Evolutionary conservation across 2,113 vertebrate genomes (phyloP).

Genomic region (Tautogolabrus adspersus): DNA sequence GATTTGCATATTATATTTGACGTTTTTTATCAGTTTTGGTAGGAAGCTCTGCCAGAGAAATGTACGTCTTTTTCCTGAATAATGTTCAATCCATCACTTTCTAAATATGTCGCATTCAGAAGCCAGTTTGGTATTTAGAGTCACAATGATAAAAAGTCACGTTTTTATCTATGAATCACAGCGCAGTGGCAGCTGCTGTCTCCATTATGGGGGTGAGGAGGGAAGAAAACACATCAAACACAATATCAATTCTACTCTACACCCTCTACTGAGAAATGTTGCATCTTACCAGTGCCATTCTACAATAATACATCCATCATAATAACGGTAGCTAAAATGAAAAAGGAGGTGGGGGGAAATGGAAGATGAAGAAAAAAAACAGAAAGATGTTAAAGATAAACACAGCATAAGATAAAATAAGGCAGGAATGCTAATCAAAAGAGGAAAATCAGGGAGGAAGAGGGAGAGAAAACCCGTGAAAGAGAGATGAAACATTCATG

Average conservation of each 20-base stretch:
- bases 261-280: slow-evolving; percentile 52
- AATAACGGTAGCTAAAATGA: slow-evolving; percentile 81
- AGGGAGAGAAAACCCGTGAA: slow-evolving; percentile 26
- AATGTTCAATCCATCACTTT: slow-evolving; percentile 12
- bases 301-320: slow-evolving; percentile 80
- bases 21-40: slow-evolving; percentile 4
- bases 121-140: slow-evolving; percentile 17
- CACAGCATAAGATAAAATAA: slow-evolving; percentile 45
- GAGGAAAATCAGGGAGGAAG: slow-evolving; percentile 16
- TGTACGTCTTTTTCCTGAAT: background rate
- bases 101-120: slow-evolving; percentile 12
- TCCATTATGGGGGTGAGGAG: slow-evolving; percentile 24
- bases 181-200: slow-evolving; percentile 24
- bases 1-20: slow-evolving; percentile 50
- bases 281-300: slow-evolving; percentile 80
- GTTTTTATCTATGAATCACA: slow-evolving; percentile 46
- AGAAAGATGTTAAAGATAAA: slow-evolving; percentile 62
- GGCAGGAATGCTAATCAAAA: slow-evolving; percentile 52
- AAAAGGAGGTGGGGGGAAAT: slow-evolving; percentile 15
- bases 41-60: background rate
- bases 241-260: slow-evolving; percentile 65
- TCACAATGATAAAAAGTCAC: slow-evolving; percentile 22
- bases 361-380: slow-evolving; percentile 42
- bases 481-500: slow-evolving; percentile 61
- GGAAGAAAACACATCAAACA: slow-evolving; percentile 64